Percentiles rank a stretch among this genome's conserved stretches.
Evolutionary conservation across 1,140 invertebrate genomes (phyloP).

Genomic region (Pseudomyrmex dendroicus): DNA sequence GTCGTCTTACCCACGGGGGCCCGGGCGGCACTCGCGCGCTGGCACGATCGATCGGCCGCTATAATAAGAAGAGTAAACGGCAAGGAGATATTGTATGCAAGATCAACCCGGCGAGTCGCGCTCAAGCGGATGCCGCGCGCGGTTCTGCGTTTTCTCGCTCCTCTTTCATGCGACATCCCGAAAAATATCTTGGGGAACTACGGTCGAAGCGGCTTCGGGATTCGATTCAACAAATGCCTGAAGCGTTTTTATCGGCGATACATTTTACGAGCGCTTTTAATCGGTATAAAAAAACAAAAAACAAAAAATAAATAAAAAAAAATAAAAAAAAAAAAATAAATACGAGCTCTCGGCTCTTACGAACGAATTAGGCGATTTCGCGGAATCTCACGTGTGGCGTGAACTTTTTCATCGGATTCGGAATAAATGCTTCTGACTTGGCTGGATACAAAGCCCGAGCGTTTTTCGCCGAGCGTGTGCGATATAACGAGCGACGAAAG

Average conservation of each 20-base stretch:
- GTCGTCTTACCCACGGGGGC: constrained; percentile 62
- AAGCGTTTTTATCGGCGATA: neutral
- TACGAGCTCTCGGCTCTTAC: neutral
- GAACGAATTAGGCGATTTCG: neutral
- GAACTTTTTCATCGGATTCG: neutral
- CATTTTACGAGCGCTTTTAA: neutral
- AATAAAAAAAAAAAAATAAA: too few species aligned
- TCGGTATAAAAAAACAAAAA: neutral
- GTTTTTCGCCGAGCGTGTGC: neutral
- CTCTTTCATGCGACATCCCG: constrained; percentile 23
- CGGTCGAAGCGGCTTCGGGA: neutral
- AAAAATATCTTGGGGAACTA: constrained; percentile 20
- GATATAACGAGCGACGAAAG: constrained; percentile 12
- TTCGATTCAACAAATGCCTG: constrained; percentile 19
- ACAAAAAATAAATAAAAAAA: neutral
- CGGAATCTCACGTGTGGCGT: neutral
- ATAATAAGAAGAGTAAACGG: constrained; percentile 80
- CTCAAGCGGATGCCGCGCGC: constrained; percentile 59
- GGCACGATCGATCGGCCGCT: constrained; percentile 74
- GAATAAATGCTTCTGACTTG: neutral
- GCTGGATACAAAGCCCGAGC: neutral
- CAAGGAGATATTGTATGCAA: constrained; percentile 75
- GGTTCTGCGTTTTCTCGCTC: constrained; percentile 1
- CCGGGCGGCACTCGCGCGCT: constrained; percentile 59
- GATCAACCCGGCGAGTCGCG: constrained; percentile 63